A percentile compares a stretch with the other conserved stretches of the same genome.
Conservation (phyloP, 1,140 invertebrate genomes). For the Mycetomoellerius zeteki region DNA sequence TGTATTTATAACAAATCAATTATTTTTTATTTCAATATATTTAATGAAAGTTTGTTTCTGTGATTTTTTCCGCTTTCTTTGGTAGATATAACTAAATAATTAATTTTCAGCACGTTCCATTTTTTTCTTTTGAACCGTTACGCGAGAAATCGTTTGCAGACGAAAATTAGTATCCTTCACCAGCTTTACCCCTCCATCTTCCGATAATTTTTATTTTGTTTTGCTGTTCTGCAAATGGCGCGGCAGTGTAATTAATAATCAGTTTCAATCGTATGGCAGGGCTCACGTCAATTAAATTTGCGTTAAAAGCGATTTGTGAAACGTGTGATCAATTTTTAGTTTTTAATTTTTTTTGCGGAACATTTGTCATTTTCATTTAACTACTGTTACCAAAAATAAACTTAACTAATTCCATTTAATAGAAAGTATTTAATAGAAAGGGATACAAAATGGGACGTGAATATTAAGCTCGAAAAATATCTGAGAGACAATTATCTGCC, state of each 20-base stretch:
- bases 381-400: neutral
- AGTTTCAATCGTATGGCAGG: neutral
- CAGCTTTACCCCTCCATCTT: neutral
- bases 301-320: conserved; percentile 8
- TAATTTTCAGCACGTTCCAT: conserved; percentile 15
- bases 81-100: conserved; percentile 4
- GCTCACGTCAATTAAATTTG: conserved; percentile 49
- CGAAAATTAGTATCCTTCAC: conserved; percentile 32
- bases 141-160: conserved; percentile 27
- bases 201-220: conserved; percentile 30
- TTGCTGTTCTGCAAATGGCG: conserved; percentile 41
- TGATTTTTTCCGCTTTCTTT: neutral
- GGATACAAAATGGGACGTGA: neutral
- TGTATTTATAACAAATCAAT: neutral
- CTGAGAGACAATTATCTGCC: neutral
- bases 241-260: conserved; percentile 56
- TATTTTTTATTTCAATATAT: conserved; percentile 18
- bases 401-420: neutral
- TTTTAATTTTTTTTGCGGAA: conserved; percentile 11
- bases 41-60: neutral
- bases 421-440: neutral
- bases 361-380: neutral
- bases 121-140: conserved; percentile 7
- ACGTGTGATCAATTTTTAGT: neutral
- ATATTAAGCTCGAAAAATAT: neutral